Base-by-base conservation (phyloP, 2,797 vertebrate genomes). In the Channa striata region DNA sequence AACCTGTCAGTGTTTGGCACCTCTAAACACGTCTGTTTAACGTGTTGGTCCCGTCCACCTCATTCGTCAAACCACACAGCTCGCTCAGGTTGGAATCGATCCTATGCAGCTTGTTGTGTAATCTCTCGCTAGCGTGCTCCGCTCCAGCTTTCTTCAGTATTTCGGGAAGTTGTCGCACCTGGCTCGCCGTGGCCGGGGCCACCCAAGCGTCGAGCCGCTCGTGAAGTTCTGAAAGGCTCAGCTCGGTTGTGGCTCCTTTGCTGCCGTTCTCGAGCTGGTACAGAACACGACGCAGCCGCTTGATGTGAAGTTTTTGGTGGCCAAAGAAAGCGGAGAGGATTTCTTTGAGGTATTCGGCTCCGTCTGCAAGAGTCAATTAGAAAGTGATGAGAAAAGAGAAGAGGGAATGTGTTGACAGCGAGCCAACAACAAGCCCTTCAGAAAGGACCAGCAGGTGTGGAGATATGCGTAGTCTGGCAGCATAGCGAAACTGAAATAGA, bases 301-400 rank as follows among this genome's bases (percentile, higher is more conserved):
- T 80, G 0, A n/a, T 0, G 1, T 25, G 5, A 5, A 87, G 48
- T 2, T 40, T 72, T 1, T 90, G 81, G 61, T 84, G 84, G 0
- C 14, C 6, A 19, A 93, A 89, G 62, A 92, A 90, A 8, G 70
- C 21, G 0, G 82, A 80, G 10, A 93, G 37, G 60, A 93, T 74
- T 40, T 83, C 60, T 60, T 20, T 67, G 17, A 92, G 70, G 67
- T 84, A 76, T 7, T 63, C 47, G 0, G 74, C 68, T 0, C 72
- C 80, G 0, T 89, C 92, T 93, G 50, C 11, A 52, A 48, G 51
- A 4, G n/a, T n/a, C 0, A 36, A 1, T 34, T 1, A 50, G 51
- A 2, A 0, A 11, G 33, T 23, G 23, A 66, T 9, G 30, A 2
- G 0, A 3, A 25, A 8, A 17, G 3, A 49, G 11, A 2, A 37